Percentiles rank a stretch among this genome's conserved stretches.
Evolutionary conservation across 2,113 vertebrate genomes (phyloP).

Genomic region (Aleadryas rufinucha): DNA sequence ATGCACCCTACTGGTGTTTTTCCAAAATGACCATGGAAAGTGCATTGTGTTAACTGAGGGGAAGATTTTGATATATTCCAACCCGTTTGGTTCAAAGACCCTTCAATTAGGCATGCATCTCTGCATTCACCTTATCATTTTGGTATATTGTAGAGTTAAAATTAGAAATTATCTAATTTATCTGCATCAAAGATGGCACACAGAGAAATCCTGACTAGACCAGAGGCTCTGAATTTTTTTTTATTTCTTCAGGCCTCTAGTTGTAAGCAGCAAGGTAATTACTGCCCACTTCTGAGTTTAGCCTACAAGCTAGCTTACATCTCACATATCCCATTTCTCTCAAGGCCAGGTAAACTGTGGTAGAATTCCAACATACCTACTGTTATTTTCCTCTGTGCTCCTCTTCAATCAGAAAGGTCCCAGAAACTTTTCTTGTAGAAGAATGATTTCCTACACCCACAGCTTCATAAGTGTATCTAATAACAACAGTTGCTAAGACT

Average conservation of each 20-base stretch:
- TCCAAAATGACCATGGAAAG: neutral
- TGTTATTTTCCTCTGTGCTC: neutral
- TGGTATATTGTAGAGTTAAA: neutral
- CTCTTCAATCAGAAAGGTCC: neutral
- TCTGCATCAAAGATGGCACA: neutral
- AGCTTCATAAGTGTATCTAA: neutral
- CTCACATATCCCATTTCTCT: neutral
- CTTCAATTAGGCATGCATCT: neutral
- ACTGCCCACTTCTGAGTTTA: neutral
- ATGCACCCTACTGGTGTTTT: constrained; percentile 55
- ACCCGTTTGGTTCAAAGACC: neutral
- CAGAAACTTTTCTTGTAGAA: neutral
- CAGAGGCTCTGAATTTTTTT: neutral
- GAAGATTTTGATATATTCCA: neutral
- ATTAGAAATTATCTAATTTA: neutral
- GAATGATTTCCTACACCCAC: neutral
- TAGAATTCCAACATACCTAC: neutral
- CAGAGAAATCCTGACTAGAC: neutral
- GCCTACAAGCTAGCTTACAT: neutral
- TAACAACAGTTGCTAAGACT: neutral
- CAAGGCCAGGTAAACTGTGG: neutral
- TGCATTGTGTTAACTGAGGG: neutral
- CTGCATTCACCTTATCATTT: neutral
- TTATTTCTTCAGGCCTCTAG: neutral
- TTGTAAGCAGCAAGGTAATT: neutral